These are phyloP conservation scores for Trypoxylus dichotomus DNA, from an alignment of 1,140 invertebrate genomes.

Conservation along the genomic window DNA sequence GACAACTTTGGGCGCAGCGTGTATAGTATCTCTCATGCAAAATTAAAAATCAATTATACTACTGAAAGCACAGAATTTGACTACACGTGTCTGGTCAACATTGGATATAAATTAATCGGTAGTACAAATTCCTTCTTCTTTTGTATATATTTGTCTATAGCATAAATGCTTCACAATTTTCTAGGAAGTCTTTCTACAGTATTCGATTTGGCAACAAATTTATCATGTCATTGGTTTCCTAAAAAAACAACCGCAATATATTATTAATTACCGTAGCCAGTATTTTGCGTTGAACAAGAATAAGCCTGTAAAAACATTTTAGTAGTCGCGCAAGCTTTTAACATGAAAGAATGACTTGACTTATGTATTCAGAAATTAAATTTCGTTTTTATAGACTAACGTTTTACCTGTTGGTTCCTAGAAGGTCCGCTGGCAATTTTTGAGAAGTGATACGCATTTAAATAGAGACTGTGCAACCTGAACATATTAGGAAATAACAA, in stretches of 20 bases:
- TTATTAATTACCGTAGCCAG: neutral
- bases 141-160: neutral
- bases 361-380: neutral
- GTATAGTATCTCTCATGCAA: too few relatives aligned
- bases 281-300: neutral
- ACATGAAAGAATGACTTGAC: neutral
- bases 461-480: too few relatives aligned
- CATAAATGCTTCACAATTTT: neutral
- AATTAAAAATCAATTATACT: too few relatives aligned
- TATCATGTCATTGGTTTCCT: neutral
- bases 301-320: neutral
- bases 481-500: too few relatives aligned
- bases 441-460: too few relatives aligned
- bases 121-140: neutral
- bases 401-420: neutral
- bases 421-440: neutral
- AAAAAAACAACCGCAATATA: neutral
- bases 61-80: too few relatives aligned
- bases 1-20: too few relatives aligned
- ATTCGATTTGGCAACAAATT: slow-evolving; percentile 1
- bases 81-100: too few relatives aligned
- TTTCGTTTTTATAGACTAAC: neutral
- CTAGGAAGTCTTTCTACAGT: neutral
- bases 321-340: neutral
- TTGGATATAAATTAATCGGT: neutral